Evolutionary conservation across 2,797 vertebrate genomes (phyloP).

Genomic region (Lithobates sylvaticus): DNA sequence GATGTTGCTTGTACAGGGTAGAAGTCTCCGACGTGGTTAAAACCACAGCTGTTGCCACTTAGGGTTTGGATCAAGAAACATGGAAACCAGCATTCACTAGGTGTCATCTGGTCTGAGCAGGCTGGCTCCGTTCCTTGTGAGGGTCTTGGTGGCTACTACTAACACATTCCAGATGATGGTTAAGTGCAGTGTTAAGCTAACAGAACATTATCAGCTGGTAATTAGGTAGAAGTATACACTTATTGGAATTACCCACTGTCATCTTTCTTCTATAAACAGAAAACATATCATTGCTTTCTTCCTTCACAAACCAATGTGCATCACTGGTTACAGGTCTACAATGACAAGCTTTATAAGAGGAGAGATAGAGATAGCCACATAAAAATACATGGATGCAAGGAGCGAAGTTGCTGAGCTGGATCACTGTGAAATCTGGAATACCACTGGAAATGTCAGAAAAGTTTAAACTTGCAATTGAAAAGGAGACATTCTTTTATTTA

Average conservation of each 20-base stretch:
- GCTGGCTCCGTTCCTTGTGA: constrained; percentile 7
- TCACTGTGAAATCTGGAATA: neutral
- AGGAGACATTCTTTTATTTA: neutral
- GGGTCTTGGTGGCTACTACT: constrained; percentile 28
- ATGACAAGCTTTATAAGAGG: neutral
- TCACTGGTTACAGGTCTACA: neutral
- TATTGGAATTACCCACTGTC: neutral
- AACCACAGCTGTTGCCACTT: constrained; percentile 60
- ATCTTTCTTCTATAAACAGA: neutral
- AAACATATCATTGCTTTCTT: neutral
- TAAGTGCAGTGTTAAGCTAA: constrained; percentile 53
- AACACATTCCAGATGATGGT: constrained; percentile 50
- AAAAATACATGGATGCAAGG: neutral
- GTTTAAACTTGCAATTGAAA: neutral
- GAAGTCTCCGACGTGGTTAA: constrained; percentile 42
- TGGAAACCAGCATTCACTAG: constrained; percentile 33
- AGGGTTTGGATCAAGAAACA: constrained; percentile 29
- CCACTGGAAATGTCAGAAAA: neutral
- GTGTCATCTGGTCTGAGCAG: constrained; percentile 45
- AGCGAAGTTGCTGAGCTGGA: neutral
- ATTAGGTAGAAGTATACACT: constrained; percentile 25
- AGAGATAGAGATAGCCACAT: neutral
- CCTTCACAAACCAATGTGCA: constrained; percentile 1
- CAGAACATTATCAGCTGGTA: constrained; percentile 43
- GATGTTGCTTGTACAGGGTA: constrained; percentile 65